Evolutionary conservation across 2,113 vertebrate species (phyloP).

Genomic region (Ranitomeya imitator): DNA sequence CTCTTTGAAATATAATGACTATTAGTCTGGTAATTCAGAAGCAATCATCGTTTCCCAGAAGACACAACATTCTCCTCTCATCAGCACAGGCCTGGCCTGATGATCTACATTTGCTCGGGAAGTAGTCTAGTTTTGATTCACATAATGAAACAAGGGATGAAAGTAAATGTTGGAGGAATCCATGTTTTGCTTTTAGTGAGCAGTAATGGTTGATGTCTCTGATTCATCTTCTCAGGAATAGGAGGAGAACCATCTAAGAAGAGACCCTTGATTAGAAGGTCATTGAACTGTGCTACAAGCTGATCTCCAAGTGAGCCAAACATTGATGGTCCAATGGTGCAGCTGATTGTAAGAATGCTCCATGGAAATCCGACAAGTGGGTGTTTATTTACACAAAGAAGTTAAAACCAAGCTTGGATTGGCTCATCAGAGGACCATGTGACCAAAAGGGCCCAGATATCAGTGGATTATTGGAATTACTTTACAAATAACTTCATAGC

Average conservation of each 20-base stretch:
- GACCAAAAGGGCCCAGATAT: background rate
- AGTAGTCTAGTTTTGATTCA: slow-evolving; percentile 9
- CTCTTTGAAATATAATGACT: slow-evolving; percentile 55
- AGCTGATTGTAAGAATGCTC: background rate
- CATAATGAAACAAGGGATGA: slow-evolving; percentile 30
- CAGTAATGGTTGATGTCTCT: background rate
- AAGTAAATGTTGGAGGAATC: slow-evolving; percentile 13
- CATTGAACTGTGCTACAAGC: background rate
- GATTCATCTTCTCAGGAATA: background rate
- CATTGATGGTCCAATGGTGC: background rate
- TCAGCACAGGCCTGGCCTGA: slow-evolving; percentile 17
- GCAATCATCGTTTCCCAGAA: slow-evolving; percentile 49
- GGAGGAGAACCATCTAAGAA: background rate
- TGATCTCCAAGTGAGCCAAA: background rate
- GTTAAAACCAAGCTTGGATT: background rate
- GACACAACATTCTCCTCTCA: slow-evolving; percentile 28
- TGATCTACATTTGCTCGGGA: slow-evolving; percentile 44
- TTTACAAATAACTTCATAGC: background rate
- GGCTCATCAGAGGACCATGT: background rate
- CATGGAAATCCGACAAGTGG: background rate
- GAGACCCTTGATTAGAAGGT: background rate
- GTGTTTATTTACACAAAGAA: background rate
- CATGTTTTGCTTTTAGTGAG: background rate
- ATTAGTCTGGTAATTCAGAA: slow-evolving; percentile 54
- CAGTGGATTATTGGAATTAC: background rate